Evolutionary conservation across 2,113 vertebrate species (phyloP), one percentile per base, ranked within the genome.

Genomic region (Pavo muticus): DNA sequence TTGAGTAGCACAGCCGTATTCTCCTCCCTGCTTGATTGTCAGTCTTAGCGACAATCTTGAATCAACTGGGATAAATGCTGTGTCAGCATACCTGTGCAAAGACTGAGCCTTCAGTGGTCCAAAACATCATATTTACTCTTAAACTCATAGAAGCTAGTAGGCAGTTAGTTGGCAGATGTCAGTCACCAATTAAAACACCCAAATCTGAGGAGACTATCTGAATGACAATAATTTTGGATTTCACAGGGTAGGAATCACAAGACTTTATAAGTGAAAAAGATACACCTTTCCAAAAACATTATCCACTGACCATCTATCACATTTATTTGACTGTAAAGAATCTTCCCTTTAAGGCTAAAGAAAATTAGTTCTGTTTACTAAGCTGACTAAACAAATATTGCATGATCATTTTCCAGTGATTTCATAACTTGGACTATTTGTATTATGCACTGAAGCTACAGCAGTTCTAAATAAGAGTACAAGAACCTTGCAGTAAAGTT

Each of bases 201-300:
- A 71, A 18, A 56, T 88, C 59, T 29, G 69, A 81, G 30, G 29
- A 72, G n/a, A 77, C 57, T 30, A 68, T 18, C 11, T 84, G 76
- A 84, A 88, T 50, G 39, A 84, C 73, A 94, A 90, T 84, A 84
- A 86, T 76, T 70, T 63, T 79, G 54, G 68, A 85, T 70, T 84
- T 32, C 39, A 63, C 5, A 73, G 48, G 29, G 14, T 63, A 84
- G 77, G 21, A 72, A 87, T 48, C 75, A 90, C 15, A 79, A 81
- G 30, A 30, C 40, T 68, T 50, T 78, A 54, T 35, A 67, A 71
- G 80, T 73, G 13, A 71, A 70, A 84, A 48, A 89, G 42, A 85
- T 39, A 20, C 8, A 13, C 11, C 54, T 82, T 76, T 65, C 48
- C 42, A 40, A 54, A 63, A 69, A 40, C 0, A 8, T 72, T 68